A percentile compares a stretch with the other conserved stretches of the same genome.
Conservation (phyloP, 2,113 vertebrate species). For the Meleagris gallopavo region DNA sequence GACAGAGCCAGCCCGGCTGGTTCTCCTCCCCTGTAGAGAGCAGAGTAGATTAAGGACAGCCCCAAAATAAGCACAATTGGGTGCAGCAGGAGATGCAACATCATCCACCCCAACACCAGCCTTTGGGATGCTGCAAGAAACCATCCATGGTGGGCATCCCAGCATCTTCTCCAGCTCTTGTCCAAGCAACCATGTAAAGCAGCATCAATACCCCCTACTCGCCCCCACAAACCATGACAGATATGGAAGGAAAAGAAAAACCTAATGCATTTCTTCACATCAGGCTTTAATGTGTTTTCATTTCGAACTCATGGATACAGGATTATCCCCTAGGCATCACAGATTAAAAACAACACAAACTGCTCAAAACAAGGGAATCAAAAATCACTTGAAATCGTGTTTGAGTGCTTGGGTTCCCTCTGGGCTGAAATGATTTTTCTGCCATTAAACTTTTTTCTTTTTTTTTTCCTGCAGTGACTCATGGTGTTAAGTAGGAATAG, state of each 20-base stretch:
- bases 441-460: conserved; percentile 13
- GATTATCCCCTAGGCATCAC: conserved; percentile 10
- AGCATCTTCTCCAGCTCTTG: rapidly evolving
- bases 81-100: not conserved
- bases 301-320: not conserved
- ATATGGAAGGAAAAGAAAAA: not conserved
- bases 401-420: not conserved
- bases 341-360: not conserved
- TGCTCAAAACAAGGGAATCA: conserved; percentile 17
- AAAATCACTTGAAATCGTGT: not conserved
- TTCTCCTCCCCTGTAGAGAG: conserved; percentile 87
- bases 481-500: not conserved
- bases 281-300: conserved; percentile 11
- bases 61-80: not conserved
- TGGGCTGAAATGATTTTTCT: not conserved
- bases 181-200: rapidly evolving
- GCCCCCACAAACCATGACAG: not conserved
- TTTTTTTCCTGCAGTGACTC: not conserved
- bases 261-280: not conserved
- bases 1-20: conserved; percentile 91
- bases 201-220: too few species aligned
- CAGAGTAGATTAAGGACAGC: rapidly evolving
- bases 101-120: not conserved
- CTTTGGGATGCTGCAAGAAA: not conserved
- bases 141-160: rapidly evolving